Base-by-base conservation (phyloP, 2,888 invertebrate species). In the Zootermopsis nevadensis region DNA sequence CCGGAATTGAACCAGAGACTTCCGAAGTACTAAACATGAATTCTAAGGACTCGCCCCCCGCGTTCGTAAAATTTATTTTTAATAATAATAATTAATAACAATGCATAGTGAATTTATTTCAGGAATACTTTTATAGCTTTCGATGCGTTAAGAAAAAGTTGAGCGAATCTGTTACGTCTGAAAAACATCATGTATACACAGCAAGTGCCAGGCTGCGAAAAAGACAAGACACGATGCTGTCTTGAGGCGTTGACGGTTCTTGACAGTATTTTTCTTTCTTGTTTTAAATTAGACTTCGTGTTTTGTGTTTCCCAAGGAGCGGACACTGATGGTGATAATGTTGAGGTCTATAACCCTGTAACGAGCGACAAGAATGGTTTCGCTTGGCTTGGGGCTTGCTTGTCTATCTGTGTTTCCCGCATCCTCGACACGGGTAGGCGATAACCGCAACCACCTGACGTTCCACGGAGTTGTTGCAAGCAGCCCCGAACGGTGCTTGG, bases 221-320 rank as follows among this genome's bases (percentile, higher is more conserved):
- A 6, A 4, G 27, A n/a, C 8, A 60, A 6, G 19, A 4, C 48
- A 19, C 19, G 48, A 27, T 27, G 60, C 60, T 6, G 10, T 60
- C n/a, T 27, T 60, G n/a, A 60, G 60, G 27, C 60, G 60, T 60
- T 60, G 60, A 60, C 60, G n/a, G n/a, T 60, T 60, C 60, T 60
- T 27, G 60, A 60, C n/a, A 60, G 27, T 27, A 60, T 27, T 48
- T 48, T 48, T 19, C 27, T 60, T 60, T 27, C 4, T 60, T 60
- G 60, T 27, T 60, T n/a, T 60, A 60, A 55, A 55, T 55, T 12
- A 55, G 22, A 60, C n/a, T 27, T 15, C n/a, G 27, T 60, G 60
- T 60, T 15, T 60, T 60, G 60, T 60, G 12, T 48, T 48, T 48
- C 48, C 48, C 3, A 19, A 48, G 48, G 48, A 48, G 60, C 60